A percentile compares a stretch with the other conserved stretches of the same genome.
phyloP scores from a whole-genome alignment of 2,888 invertebrate genomes.

The Metalampra italica region DNA sequence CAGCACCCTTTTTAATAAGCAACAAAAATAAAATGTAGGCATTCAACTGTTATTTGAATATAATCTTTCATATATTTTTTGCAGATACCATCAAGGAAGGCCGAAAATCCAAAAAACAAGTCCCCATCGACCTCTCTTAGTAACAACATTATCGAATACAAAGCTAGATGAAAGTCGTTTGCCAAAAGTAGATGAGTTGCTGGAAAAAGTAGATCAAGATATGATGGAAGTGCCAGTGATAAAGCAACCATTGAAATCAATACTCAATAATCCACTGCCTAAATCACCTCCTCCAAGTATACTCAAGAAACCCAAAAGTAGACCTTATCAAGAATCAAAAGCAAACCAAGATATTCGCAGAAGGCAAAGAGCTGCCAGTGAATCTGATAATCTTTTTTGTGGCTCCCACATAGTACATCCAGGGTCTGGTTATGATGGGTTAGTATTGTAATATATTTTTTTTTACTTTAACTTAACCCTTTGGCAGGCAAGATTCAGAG shows the following conservation, averaged over 20 bases:
- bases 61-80: background rate
- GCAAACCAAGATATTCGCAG: slow-evolving; percentile 52
- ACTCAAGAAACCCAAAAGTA: slow-evolving; percentile 64
- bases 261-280: slow-evolving; percentile 64
- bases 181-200: slow-evolving; percentile 69
- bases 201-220: slow-evolving; percentile 66
- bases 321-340: slow-evolving; percentile 47
- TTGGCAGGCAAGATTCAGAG: no score
- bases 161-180: slow-evolving; percentile 60
- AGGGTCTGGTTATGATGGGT: slow-evolving; percentile 62
- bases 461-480: background rate
- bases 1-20: background rate
- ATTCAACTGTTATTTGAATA: background rate
- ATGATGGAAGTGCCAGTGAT: slow-evolving; percentile 56
- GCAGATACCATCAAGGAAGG: slow-evolving; percentile 34
- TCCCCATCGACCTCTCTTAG: slow-evolving; percentile 55
- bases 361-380: slow-evolving; percentile 68
- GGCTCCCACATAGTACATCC: slow-evolving; percentile 48
- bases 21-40: background rate
- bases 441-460: slow-evolving; percentile 21
- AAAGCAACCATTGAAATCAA: slow-evolving; percentile 69
- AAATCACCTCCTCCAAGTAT: slow-evolving; percentile 62
- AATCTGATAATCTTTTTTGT: slow-evolving; percentile 66
- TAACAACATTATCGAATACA: slow-evolving; percentile 60
- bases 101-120: slow-evolving; percentile 56